These are phyloP conservation scores for Autographa gamma DNA, from an alignment of 2,888 invertebrate genomes.

Conservation along the genomic window DNA sequence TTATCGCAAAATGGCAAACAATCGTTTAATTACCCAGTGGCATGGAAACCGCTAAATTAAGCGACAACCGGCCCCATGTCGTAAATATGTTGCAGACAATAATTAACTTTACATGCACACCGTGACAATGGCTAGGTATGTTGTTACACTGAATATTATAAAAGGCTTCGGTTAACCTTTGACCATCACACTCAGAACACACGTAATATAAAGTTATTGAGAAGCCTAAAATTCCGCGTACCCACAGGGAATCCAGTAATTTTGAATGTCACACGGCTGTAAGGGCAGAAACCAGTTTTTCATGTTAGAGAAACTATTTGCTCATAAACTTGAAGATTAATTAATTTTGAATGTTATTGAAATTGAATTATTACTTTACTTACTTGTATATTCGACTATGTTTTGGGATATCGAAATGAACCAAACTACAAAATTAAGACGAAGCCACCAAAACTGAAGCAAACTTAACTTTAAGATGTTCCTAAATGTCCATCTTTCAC, in stretches of 20 bases:
- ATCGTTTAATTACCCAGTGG: constrained; percentile 85
- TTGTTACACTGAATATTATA: constrained; percentile 36
- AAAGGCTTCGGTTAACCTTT: constrained; percentile 12
- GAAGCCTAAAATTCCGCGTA: constrained; percentile 5
- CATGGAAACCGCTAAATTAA: constrained; percentile 84
- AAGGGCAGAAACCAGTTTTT: neutral
- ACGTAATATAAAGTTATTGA: constrained; percentile 7
- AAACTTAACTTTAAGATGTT: no score
- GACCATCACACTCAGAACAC: neutral
- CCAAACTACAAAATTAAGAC: no score
- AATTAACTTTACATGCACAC: constrained; percentile 70
- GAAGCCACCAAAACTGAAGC: no score
- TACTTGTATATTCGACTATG: neutral
- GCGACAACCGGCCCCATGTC: constrained; percentile 71
- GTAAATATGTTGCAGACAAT: constrained; percentile 74
- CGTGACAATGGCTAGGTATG: constrained; percentile 42
- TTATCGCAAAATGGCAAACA: constrained; percentile 87
- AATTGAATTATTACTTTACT: neutral
- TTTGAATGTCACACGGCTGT: constrained; percentile 2
- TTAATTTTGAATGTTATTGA: neutral
- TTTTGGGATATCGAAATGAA: no score
- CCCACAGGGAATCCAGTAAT: neutral
- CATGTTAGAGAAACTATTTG: constrained; percentile 1
- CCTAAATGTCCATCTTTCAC: no score
- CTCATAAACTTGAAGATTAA: neutral